These are phyloP conservation scores for Listronotus bonariensis DNA, from an alignment of 1,140 invertebrate genomes.

Conservation along the genomic window DNA sequence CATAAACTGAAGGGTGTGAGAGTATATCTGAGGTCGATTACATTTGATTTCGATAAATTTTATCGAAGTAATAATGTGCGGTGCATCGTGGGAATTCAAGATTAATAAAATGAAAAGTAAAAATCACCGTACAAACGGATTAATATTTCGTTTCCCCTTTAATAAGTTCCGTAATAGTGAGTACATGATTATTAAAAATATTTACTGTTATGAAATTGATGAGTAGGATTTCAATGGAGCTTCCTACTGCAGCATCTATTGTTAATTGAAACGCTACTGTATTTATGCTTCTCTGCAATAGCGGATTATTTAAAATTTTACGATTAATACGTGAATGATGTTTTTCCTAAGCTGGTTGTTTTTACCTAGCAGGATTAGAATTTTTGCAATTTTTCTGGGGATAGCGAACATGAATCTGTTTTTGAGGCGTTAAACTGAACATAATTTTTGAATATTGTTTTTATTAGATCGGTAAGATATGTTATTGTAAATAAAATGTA, in stretches of 20 bases:
- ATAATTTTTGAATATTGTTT: no score
- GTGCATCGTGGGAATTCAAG: constrained; percentile 4
- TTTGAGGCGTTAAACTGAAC: no score
- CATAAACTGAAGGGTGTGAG: neutral
- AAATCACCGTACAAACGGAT: constrained; percentile 7
- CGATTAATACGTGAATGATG: neutral
- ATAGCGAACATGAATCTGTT: no score
- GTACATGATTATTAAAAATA: constrained; percentile 2
- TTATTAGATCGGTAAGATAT: no score
- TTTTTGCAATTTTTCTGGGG: no score
- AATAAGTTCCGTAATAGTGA: constrained; percentile 4
- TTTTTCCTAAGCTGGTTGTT: no score
- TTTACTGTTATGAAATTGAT: constrained; percentile 14
- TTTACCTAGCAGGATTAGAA: no score
- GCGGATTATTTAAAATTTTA: neutral
- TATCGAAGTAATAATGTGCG: neutral
- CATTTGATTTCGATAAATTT: constrained; percentile 10
- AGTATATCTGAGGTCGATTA: constrained; percentile 6
- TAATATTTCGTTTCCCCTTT: constrained; percentile 3
- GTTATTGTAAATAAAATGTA: no score
- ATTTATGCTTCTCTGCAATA: neutral
- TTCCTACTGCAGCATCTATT: constrained; percentile 7
- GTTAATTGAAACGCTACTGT: constrained; percentile 4
- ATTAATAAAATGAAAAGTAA: constrained; percentile 7
- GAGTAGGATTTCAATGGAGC: constrained; percentile 1